Evolutionary conservation across 2,113 vertebrate species (phyloP), one percentile per base, ranked within the genome.

Genomic region (Salvator merianae): DNA sequence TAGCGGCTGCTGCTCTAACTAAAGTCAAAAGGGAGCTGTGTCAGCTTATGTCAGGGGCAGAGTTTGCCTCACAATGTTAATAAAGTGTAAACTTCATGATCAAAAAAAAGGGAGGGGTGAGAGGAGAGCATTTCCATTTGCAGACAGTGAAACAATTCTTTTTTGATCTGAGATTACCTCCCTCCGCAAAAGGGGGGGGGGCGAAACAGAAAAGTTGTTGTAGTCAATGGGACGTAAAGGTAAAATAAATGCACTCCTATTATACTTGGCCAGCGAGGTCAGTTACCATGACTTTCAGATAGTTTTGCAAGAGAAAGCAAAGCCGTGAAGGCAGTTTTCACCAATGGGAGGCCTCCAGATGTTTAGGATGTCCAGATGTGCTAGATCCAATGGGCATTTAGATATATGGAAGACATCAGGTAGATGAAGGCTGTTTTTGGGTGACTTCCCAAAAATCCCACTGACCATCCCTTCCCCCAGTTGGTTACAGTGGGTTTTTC

Each of bases 51-150:
- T n/a, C 43, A 16, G 74, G 71, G 84, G 77, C 63, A 68, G 69
- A n/a, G 53, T 73, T 73, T 73, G 70, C 69, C 80, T 38, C 34
- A 82, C 36, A 72, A 73, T 73, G 53, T 62, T 82, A 72, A 82
- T 82, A 55, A 72, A 40, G 80, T 72, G 69, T 62, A 82, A 68
- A 81, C 66, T 53, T 81, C 40, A 53, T 70, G 79, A 43, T 53
- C 32, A 40, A 81, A 73, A 82, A 22, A 7, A 7, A 2, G 32
- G 8, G 43, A 47, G n/a, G 30, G 30, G 8, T 30, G 43, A 14
- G 36, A 32, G 28, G 34, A 20, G 36, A 20, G 34, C 53, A 4
- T 62, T 72, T 62, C 28, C 1, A 38, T 18, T 50, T 36, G 30
- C 24, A 62, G 16, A 36, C 14, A 34, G 40, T 28, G 30, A 20